phyloP scores from a whole-genome alignment of 35 echinoderm and acorn worm species.

The Diadema setosum region DNA sequence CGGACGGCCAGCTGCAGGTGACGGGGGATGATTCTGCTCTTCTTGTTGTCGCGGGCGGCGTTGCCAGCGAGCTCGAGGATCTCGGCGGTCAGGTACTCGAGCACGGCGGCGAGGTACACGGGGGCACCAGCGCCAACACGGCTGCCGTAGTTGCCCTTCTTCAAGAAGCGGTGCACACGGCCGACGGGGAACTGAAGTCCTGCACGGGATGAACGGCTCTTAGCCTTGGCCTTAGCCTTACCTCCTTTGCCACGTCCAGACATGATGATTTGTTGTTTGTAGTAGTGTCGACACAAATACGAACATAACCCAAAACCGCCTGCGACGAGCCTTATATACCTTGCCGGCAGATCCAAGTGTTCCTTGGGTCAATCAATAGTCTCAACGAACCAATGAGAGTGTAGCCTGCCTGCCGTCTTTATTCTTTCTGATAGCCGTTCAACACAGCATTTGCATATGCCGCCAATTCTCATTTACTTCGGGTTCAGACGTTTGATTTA shows the following conservation, averaged over 20 bases:
- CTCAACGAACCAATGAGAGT: not conserved
- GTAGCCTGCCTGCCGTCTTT: not conserved
- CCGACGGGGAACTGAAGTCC: constrained; percentile 86
- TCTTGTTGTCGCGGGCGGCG: constrained; percentile 92
- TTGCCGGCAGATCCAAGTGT: not conserved
- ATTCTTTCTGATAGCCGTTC: not conserved
- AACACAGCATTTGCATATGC: not conserved
- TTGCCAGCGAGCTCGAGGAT: constrained; percentile 88
- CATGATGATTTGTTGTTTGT: constrained; percentile 37
- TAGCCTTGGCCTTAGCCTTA: constrained; percentile 31
- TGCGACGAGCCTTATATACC: not conserved
- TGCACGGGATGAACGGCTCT: constrained; percentile 68
- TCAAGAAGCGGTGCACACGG: constrained; percentile 70
- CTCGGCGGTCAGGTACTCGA: constrained; percentile 82
- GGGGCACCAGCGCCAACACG: constrained; percentile 73
- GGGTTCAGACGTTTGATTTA: too few relatives aligned
- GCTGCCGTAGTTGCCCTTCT: constrained; percentile 73
- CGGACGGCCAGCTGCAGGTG: constrained; percentile 81
- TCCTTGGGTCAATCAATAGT: not conserved
- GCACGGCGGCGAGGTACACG: constrained; percentile 75
- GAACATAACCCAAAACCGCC: not conserved
- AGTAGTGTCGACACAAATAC: not conserved
- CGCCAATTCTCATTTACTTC: not conserved
- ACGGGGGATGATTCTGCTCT: constrained; percentile 77
- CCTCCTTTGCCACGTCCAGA: constrained; percentile 78